A percentile compares a stretch with the other conserved stretches of the same genome.
phyloP scores from a whole-genome alignment of 2,888 invertebrate genomes.

The Craniophora ligustri region DNA sequence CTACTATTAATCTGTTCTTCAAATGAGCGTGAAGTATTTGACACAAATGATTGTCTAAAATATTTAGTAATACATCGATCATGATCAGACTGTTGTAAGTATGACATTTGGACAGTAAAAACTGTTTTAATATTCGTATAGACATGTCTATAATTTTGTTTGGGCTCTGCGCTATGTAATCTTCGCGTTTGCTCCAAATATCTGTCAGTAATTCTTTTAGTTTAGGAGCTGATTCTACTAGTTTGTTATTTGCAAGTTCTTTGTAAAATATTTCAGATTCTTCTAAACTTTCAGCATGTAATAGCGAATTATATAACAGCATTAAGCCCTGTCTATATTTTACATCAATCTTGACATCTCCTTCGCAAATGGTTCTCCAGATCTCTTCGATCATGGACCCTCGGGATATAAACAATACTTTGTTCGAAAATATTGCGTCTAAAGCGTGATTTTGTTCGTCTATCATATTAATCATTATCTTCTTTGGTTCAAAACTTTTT shows the following conservation, averaged over 20 bases:
- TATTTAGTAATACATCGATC: constrained; percentile 59
- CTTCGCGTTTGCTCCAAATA: constrained; percentile 23
- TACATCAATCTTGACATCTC: constrained; percentile 16
- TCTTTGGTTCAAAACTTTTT: constrained; percentile 54
- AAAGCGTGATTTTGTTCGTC: constrained; percentile 46
- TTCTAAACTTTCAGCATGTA: constrained; percentile 18
- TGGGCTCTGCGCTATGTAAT: constrained; percentile 19
- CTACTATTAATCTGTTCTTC: constrained; percentile 19
- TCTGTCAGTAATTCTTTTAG: constrained; percentile 24
- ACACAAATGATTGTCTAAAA: constrained; percentile 58
- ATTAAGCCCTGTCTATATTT: constrained; percentile 23
- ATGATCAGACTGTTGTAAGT: constrained; percentile 53
- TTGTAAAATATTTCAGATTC: constrained; percentile 19
- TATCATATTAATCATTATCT: constrained; percentile 49
- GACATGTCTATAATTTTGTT: constrained; percentile 28
- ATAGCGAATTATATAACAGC: constrained; percentile 27
- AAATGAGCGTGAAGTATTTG: constrained; percentile 50
- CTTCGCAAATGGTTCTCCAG: constrained; percentile 39
- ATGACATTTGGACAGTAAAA: constrained; percentile 45
- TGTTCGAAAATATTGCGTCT: constrained; percentile 46
- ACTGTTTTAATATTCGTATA: constrained; percentile 37
- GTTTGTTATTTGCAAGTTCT: constrained; percentile 7
- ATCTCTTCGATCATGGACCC: constrained; percentile 30
- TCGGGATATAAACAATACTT: constrained; percentile 26
- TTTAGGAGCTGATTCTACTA: constrained; percentile 8